Evolutionary conservation across 2,113 vertebrate species (phyloP).

Genomic region (cat (Felis catus)): DNA sequence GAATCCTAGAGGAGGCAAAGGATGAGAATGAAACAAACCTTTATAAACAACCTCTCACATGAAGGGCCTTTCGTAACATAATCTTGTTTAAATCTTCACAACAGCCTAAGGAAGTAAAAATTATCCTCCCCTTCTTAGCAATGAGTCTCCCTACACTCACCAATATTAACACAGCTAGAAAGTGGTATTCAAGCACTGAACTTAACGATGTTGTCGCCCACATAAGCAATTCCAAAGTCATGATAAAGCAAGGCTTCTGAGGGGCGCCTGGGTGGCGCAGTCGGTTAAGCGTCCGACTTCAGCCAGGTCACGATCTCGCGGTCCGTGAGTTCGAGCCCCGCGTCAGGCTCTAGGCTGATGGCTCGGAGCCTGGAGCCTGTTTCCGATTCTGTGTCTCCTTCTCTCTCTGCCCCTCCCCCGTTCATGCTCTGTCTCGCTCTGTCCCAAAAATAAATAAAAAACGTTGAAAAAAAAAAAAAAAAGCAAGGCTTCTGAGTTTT

Average conservation of each 20-base stretch:
- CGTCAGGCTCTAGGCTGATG: too few relatives aligned
- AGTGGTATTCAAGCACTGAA: too few relatives aligned
- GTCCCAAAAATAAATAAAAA: too few relatives aligned
- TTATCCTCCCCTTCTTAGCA: neutral
- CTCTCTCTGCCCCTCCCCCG: too few relatives aligned
- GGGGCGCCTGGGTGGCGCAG: too few relatives aligned
- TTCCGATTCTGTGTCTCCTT: too few relatives aligned
- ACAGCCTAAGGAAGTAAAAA: neutral
- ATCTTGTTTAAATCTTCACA: neutral
- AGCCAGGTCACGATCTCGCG: too few relatives aligned
- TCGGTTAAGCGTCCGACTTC: too few relatives aligned
- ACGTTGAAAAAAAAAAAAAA: too few relatives aligned
- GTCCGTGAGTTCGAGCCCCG: too few relatives aligned
- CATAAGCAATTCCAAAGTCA: neutral
- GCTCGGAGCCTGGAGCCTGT: too few relatives aligned
- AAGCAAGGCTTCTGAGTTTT: neutral
- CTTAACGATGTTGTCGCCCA: neutral
- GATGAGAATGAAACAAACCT: neutral
- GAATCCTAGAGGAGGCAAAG: neutral
- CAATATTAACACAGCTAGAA: neutral
- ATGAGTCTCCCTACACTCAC: neutral
- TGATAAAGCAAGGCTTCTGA: neutral
- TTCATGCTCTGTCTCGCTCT: too few relatives aligned
- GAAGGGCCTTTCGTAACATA: neutral
- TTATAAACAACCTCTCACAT: neutral